phyloP scores from a whole-genome alignment of 1,140 invertebrate genomes.

The Chrysoperla carnea region DNA sequence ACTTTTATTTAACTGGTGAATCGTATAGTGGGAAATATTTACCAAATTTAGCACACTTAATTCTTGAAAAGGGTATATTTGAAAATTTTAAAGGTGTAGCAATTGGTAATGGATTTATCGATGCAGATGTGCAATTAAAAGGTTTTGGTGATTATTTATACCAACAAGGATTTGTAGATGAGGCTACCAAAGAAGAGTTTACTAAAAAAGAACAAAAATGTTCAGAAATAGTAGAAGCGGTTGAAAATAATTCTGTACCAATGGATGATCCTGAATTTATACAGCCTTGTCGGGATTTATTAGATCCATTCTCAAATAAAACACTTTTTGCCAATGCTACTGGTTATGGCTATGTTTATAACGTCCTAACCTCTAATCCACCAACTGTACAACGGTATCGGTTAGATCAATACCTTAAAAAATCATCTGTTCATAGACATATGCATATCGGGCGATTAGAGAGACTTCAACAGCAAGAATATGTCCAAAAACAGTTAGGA shows the following conservation, averaged over 20 bases:
- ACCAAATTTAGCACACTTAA: conserved; percentile 57
- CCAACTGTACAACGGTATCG: conserved; percentile 35
- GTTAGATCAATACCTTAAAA: conserved; percentile 15
- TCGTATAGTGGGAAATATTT: conserved; percentile 79
- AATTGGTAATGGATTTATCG: conserved; percentile 72
- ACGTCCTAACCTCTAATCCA: conserved; percentile 42
- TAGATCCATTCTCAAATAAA: neutral
- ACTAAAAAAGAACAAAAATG: conserved; percentile 35
- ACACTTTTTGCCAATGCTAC: conserved; percentile 57
- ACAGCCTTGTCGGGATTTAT: neutral
- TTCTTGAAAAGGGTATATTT: conserved; percentile 43
- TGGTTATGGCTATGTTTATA: conserved; percentile 61
- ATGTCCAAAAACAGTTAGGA: no score
- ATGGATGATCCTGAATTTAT: conserved; percentile 7
- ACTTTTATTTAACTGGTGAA: conserved; percentile 69
- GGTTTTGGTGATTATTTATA: conserved; percentile 69
- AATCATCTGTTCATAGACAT: conserved; percentile 31
- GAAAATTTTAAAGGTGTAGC: conserved; percentile 46
- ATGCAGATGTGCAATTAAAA: conserved; percentile 55
- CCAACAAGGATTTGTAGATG: conserved; percentile 60
- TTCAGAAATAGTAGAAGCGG: conserved; percentile 16
- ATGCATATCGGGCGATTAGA: conserved; percentile 49
- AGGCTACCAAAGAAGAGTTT: conserved; percentile 39
- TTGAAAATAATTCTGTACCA: conserved; percentile 21
- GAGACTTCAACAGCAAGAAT: no score